A percentile compares a stretch with the other conserved stretches of the same genome.
These are phyloP conservation scores for Xiphydria camelus DNA, from an alignment of 2,888 invertebrate species.

Conservation along the genomic window DNA sequence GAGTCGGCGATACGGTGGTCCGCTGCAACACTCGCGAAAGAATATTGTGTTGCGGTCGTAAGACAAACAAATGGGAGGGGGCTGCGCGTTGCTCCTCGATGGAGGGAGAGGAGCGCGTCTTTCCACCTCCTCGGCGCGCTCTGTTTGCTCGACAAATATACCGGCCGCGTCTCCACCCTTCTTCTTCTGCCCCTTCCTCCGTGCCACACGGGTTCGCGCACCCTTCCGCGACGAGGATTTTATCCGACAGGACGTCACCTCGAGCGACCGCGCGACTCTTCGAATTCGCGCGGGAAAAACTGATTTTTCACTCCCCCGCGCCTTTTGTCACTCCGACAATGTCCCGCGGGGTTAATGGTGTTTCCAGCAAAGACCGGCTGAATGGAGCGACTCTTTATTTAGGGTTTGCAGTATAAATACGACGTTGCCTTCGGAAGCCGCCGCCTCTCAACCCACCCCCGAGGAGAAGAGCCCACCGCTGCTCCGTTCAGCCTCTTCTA, in stretches of 20 bases:
- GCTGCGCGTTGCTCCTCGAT: constrained; percentile 1
- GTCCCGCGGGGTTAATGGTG: constrained; percentile 9
- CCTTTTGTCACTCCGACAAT: no score
- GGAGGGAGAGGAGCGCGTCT: no score
- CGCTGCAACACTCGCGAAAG: constrained; percentile 22
- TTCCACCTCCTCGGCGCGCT: no score
- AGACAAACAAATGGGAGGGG: constrained; percentile 39
- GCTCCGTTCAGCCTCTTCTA: no score
- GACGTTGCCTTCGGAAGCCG: constrained; percentile 17
- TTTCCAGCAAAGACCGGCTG: constrained; percentile 6
- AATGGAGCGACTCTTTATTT: constrained; percentile 22
- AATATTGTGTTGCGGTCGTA: constrained; percentile 42
- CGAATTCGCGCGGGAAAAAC: no score
- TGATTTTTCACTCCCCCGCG: no score
- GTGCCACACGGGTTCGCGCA: no score
- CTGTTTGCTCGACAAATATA: constrained; percentile 45
- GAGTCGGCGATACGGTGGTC: constrained; percentile 4
- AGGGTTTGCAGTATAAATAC: constrained; percentile 39
- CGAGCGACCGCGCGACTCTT: no score
- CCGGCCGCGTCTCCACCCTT: constrained; percentile 10
- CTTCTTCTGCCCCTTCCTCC: no score
- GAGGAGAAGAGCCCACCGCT: not conserved
- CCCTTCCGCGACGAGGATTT: no score
- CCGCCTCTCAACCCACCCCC: constrained; percentile 14
- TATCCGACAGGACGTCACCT: no score